Conservation (phyloP, 2,113 vertebrate genomes). For the Phyllopteryx taeniolatus region DNA sequence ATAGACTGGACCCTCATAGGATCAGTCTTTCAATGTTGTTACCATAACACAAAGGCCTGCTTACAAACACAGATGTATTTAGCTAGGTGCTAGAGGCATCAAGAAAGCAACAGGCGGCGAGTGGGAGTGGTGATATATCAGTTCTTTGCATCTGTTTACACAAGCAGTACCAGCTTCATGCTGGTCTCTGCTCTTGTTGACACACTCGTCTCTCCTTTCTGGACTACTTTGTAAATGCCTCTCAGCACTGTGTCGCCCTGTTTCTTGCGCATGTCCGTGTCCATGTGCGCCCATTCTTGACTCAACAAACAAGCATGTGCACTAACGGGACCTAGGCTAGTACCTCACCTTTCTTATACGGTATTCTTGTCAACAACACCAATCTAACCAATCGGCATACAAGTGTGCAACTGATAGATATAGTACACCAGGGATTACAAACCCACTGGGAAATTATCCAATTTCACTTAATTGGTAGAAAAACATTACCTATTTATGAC, state of each 20-base stretch:
- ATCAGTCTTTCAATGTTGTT: conserved; percentile 10
- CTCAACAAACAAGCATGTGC: conserved; percentile 50
- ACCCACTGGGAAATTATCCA: neutral
- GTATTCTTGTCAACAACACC: neutral
- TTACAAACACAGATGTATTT: neutral
- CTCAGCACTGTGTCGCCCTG: conserved; percentile 33
- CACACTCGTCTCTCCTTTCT: conserved; percentile 54
- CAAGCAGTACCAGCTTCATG: conserved; percentile 42
- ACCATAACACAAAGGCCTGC: conserved; percentile 20
- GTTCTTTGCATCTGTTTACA: conserved; percentile 61
- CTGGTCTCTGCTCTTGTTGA: conserved; percentile 44
- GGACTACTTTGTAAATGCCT: conserved; percentile 48
- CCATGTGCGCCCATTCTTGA: conserved; percentile 36
- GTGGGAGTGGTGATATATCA: conserved; percentile 38
- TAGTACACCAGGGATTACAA: neutral
- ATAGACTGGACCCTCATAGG: neutral
- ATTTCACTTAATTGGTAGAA: neutral
- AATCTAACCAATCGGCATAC: neutral
- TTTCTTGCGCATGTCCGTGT: conserved; percentile 7
- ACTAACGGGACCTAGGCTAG: conserved; percentile 30
- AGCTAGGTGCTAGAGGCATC: conserved; percentile 11
- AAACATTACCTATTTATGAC: neutral
- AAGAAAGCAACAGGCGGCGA: conserved; percentile 26
- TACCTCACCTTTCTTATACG: neutral
- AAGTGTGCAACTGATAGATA: neutral